These are phyloP conservation scores for Caenorhabditis sinica DNA, from an alignment of 2,888 invertebrate species.

Conservation along the genomic window DNA sequence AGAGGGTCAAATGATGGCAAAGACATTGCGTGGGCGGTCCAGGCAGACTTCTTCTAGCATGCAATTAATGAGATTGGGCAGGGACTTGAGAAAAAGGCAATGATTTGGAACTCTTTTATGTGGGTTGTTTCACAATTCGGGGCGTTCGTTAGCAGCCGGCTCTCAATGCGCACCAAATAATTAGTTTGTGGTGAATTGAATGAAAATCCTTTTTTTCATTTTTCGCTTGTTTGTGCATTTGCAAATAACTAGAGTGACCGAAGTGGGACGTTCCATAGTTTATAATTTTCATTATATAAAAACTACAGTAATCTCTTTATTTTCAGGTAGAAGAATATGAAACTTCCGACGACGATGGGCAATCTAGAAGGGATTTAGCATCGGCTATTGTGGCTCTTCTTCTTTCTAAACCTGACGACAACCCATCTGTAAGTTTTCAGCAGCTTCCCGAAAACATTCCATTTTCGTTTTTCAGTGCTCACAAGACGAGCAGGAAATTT, in stretches of 20 bases:
- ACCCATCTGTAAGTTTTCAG: constrained; percentile 73
- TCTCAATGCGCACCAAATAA: constrained; percentile 29
- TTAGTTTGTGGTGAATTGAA: constrained; percentile 47
- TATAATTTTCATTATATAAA: constrained; percentile 11
- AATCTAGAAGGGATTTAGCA: constrained; percentile 77
- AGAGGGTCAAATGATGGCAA: background rate
- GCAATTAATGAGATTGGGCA: constrained; percentile 40
- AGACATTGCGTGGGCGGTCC: background rate
- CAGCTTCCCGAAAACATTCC: background rate
- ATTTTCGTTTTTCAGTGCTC: constrained; percentile 68
- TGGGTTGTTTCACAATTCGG: constrained; percentile 19
- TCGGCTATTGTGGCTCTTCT: constrained; percentile 76
- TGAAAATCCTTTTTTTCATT: background rate
- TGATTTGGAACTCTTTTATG: constrained; percentile 49
- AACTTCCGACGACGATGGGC: constrained; percentile 82
- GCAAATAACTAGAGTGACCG: too few relatives aligned
- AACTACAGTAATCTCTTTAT: background rate
- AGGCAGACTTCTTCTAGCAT: background rate
- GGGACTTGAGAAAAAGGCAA: constrained; percentile 18
- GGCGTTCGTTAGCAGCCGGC: constrained; percentile 19
- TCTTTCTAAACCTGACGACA: constrained; percentile 68
- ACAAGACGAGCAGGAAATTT: constrained; percentile 68
- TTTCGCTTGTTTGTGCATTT: background rate
- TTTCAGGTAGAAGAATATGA: constrained; percentile 82
- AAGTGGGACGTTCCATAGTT: too few relatives aligned